These are phyloP conservation scores for Trachurus trachurus DNA, from an alignment of 2,797 vertebrate genomes.

Conservation along the genomic window DNA sequence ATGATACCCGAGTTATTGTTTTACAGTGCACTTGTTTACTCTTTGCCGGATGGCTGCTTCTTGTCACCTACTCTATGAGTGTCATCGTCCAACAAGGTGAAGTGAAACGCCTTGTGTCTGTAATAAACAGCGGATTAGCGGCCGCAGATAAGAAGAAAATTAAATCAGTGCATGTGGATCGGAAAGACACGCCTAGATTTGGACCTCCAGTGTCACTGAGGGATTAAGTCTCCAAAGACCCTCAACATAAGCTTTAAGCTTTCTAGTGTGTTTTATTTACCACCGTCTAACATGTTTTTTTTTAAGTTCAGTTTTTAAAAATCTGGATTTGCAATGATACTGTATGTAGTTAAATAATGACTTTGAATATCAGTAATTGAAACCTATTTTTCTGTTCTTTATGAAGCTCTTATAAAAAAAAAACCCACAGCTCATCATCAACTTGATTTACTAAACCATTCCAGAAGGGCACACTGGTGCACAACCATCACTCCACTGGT, in stretches of 20 bases:
- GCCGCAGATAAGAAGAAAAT: conserved; percentile 3
- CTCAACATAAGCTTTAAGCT: no score
- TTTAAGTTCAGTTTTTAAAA: background rate
- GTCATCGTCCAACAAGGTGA: background rate
- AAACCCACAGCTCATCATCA: background rate
- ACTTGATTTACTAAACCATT: background rate
- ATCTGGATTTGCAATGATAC: background rate
- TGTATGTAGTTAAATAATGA: background rate
- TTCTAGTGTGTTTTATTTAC: background rate
- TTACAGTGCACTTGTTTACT: background rate
- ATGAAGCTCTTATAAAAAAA: background rate
- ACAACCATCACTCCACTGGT: background rate
- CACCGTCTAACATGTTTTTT: background rate
- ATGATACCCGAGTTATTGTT: background rate
- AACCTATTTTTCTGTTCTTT: background rate
- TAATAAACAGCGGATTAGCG: conserved; percentile 5
- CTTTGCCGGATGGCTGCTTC: background rate
- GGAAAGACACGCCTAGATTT: background rate
- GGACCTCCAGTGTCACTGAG: background rate
- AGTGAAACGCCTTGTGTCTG: background rate
- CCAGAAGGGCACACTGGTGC: background rate
- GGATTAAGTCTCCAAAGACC: background rate
- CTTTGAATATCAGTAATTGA: background rate
- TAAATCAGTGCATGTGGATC: conserved; percentile 1
- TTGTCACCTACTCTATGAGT: background rate